Evolutionary conservation across 2,797 vertebrate genomes (phyloP).

Genomic region (Parambassis ranga): DNA sequence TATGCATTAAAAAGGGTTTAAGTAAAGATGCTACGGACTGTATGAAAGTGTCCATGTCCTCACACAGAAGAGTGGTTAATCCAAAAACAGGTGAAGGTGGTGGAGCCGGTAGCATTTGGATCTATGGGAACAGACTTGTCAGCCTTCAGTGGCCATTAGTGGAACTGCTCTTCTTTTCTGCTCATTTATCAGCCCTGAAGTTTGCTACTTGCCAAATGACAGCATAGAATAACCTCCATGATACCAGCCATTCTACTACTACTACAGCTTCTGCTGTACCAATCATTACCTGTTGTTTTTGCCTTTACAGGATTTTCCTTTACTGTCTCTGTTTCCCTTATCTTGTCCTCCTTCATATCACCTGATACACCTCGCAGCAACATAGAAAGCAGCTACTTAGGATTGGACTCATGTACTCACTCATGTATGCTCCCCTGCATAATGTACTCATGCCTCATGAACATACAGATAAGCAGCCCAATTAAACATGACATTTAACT

Average conservation of each 20-base stretch:
- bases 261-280: not conserved
- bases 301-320: conserved; percentile 26
- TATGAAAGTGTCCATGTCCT: no score
- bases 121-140: no score
- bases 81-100: no score
- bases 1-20: no score
- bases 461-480: conserved; percentile 56
- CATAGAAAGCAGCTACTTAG: conserved; percentile 26
- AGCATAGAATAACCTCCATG: not conserved
- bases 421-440: conserved; percentile 41
- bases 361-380: conserved; percentile 19
- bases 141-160: no score
- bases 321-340: conserved; percentile 19
- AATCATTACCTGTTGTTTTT: not conserved
- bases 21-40: no score
- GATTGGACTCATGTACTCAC: conserved; percentile 39
- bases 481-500: conserved; percentile 72
- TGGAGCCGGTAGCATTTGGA: no score
- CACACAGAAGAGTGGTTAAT: no score
- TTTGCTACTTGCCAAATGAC: no score
- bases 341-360: conserved; percentile 3
- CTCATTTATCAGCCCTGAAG: no score
- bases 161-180: no score
- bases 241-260: not conserved
- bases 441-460: conserved; percentile 66